Percentiles rank a stretch among this genome's conserved stretches.
Evolutionary conservation across 2,888 invertebrate genomes (phyloP).

Genomic region (Leistus spinibarbis): DNA sequence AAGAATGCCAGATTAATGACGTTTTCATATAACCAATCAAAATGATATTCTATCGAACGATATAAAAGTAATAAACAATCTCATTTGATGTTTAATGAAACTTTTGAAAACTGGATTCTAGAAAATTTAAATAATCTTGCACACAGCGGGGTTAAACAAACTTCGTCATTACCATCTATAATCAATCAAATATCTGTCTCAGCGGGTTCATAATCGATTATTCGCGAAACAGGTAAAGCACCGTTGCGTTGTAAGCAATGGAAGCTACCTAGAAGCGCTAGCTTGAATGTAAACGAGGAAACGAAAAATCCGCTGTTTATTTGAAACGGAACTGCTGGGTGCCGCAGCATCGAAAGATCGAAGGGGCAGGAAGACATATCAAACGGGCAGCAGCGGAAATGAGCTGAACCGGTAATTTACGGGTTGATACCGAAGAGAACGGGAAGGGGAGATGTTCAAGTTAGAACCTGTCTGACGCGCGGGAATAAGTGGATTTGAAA

Average conservation of each 20-base stretch:
- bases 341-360: conserved; percentile 7
- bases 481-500: background rate
- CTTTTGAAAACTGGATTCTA: background rate
- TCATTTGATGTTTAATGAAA: background rate
- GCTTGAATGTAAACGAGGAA: background rate
- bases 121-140: background rate
- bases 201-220: background rate
- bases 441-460: conserved; percentile 21
- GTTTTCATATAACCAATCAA: background rate
- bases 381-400: conserved; percentile 42
- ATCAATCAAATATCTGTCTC: background rate
- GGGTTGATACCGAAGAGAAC: conserved; percentile 19
- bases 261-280: background rate
- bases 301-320: conserved; percentile 22
- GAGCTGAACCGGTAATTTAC: conserved; percentile 45
- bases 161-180: background rate
- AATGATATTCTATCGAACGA: background rate
- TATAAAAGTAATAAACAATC: background rate
- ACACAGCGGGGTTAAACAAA: background rate
- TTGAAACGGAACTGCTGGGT: conserved; percentile 29
- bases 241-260: background rate
- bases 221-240: background rate
- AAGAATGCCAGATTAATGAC: no score
- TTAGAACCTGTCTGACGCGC: background rate
- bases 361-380: conserved; percentile 26